These are phyloP conservation scores for Micropterix aruncella DNA, from an alignment of 2,888 invertebrate genomes.

Conservation along the genomic window DNA sequence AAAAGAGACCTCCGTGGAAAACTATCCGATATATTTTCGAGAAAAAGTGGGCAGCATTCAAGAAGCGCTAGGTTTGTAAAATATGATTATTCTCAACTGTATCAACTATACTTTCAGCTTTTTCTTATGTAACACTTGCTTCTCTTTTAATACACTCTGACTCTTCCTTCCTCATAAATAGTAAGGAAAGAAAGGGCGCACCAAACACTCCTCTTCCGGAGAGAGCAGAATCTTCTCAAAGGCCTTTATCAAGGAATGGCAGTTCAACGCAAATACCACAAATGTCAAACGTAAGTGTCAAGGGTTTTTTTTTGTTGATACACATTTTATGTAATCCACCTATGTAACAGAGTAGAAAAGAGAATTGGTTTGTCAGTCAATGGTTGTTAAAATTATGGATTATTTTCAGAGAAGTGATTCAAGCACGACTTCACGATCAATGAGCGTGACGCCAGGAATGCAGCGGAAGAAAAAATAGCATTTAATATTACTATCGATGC, in stretches of 20 bases:
- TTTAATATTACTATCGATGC: no score
- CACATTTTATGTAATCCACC: no score
- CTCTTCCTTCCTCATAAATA: background rate
- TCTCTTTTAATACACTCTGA: no score
- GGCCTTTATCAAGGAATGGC: slow-evolving; percentile 39
- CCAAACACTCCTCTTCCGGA: slow-evolving; percentile 12
- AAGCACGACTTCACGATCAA: slow-evolving; percentile 20
- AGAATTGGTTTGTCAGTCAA: background rate
- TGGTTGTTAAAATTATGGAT: no score
- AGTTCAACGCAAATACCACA: slow-evolving; percentile 36
- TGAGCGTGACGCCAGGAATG: slow-evolving; percentile 31
- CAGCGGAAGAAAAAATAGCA: slow-evolving; percentile 39
- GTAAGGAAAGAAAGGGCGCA: slow-evolving; percentile 27
- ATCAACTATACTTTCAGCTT: background rate
- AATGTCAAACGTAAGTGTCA: slow-evolving; percentile 15
- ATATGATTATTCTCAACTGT: slow-evolving; percentile 1
- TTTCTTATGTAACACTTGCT: background rate
- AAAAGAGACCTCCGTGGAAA: slow-evolving; percentile 69
- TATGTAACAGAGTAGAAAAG: background rate
- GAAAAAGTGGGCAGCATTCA: slow-evolving; percentile 42
- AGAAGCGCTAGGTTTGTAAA: slow-evolving; percentile 49
- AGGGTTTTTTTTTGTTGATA: slow-evolving; percentile 1
- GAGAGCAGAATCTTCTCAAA: slow-evolving; percentile 23
- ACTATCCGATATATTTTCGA: slow-evolving; percentile 71
- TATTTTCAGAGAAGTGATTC: slow-evolving; percentile 14